Evolutionary conservation across 2,888 invertebrate genomes (phyloP).

Genomic region (Synergus japonicus): DNA sequence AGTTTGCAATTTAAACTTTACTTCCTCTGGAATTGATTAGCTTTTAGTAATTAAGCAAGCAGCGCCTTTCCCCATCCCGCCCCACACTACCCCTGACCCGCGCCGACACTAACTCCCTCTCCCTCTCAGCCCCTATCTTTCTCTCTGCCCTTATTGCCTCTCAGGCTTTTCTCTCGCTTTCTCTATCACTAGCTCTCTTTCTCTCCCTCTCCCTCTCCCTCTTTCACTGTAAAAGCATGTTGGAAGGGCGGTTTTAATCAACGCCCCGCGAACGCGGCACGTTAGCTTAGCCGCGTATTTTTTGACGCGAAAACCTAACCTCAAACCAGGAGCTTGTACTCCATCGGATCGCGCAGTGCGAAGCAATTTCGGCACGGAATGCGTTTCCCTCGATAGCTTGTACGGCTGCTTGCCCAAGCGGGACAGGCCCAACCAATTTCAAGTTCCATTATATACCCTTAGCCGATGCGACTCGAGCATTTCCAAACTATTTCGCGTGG

Average conservation of each 20-base stretch:
- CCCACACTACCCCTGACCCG: conserved; percentile 53
- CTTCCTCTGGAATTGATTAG: conserved; percentile 78
- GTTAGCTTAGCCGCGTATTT: conserved; percentile 64
- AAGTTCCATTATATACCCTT: conserved; percentile 76
- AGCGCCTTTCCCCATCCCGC: conserved; percentile 70
- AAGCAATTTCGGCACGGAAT: conserved; percentile 77
- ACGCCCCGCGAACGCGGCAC: conserved; percentile 67
- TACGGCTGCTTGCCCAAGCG: conserved; percentile 71
- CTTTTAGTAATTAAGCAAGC: conserved; percentile 78
- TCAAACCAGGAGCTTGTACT: conserved; percentile 65
- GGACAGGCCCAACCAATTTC: conserved; percentile 77
- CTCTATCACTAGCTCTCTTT: conserved; percentile 30
- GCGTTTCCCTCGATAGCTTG: conserved; percentile 75
- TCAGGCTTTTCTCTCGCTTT: conserved; percentile 45
- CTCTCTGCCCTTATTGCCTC: conserved; percentile 47
- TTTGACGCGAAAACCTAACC: conserved; percentile 72
- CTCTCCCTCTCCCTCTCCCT: conserved; percentile 47
- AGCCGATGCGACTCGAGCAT: conserved; percentile 66
- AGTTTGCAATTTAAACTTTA: conserved; percentile 78
- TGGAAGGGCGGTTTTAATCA: conserved; percentile 75
- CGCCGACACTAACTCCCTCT: conserved; percentile 48
- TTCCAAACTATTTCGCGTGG: conserved; percentile 65
- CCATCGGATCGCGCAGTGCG: conserved; percentile 69
- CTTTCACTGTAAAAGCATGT: conserved; percentile 49
- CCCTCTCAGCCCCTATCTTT: conserved; percentile 39